Conservation (phyloP, 2,113 vertebrate genomes). For the Hydrolagus affinis region DNA sequence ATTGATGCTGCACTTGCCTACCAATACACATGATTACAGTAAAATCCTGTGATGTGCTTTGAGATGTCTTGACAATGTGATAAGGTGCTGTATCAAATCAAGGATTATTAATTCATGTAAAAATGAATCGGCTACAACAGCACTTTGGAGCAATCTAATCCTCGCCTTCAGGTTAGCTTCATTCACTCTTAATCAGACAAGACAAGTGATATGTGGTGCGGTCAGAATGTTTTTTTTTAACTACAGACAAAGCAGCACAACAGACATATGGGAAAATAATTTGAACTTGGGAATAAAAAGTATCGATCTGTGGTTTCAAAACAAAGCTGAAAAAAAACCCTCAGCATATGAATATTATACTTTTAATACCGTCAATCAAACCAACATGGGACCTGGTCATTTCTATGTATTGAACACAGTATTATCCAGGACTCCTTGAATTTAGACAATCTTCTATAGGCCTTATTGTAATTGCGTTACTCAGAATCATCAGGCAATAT, state of each 20-base stretch:
- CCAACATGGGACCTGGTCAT: background rate
- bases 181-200: conserved; percentile 17
- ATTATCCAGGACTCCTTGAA: background rate
- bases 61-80: too few relatives aligned
- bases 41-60: too few relatives aligned
- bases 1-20: too few relatives aligned
- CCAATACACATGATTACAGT: too few relatives aligned
- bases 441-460: background rate
- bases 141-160: background rate
- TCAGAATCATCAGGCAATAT: too few relatives aligned
- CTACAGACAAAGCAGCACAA: background rate
- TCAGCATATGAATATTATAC: background rate
- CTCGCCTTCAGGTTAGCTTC: conserved; percentile 6
- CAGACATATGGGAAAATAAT: background rate
- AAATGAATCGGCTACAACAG: background rate
- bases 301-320: background rate
- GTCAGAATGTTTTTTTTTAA: background rate
- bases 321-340: background rate
- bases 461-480: background rate
- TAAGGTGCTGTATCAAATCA: background rate
- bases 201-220: conserved; percentile 7
- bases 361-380: background rate
- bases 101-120: background rate
- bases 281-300: background rate
- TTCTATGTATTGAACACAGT: background rate